Conservation (phyloP, 2,113 vertebrate species). For the Ariopsis seemanni region DNA sequence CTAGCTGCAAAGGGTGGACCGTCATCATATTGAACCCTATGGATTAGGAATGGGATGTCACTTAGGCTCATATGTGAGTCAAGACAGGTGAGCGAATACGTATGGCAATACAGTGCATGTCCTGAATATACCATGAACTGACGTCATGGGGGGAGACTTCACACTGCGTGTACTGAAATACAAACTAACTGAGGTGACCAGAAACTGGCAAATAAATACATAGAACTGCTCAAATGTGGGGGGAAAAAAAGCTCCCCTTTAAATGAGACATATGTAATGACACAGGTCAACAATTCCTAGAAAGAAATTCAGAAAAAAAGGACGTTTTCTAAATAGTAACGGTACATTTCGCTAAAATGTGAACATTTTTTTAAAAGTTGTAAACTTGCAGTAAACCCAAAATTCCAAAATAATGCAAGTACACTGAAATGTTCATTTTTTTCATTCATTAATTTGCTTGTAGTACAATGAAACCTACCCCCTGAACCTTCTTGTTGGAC, state of each 20-base stretch:
- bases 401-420: background rate
- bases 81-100: too few species aligned
- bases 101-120: too few species aligned
- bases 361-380: too few species aligned
- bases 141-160: background rate
- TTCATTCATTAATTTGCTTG: too few species aligned
- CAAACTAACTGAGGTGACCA: background rate
- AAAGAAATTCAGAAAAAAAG: background rate
- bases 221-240: background rate
- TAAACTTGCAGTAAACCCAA: background rate
- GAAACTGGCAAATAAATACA: background rate
- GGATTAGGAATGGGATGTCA: too few species aligned
- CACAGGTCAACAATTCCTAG: background rate
- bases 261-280: background rate
- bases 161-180: background rate
- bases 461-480: conserved; percentile 51
- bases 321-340: background rate
- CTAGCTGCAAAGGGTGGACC: too few species aligned
- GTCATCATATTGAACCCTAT: too few species aligned
- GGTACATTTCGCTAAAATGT: background rate
- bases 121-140: too few species aligned
- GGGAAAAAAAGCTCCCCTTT: background rate
- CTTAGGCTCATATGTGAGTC: too few species aligned
- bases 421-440: background rate
- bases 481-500: conserved; percentile 74